These are phyloP conservation scores for Aleiodes alternator DNA, from an alignment of 2,888 invertebrate species.

Conservation along the genomic window DNA sequence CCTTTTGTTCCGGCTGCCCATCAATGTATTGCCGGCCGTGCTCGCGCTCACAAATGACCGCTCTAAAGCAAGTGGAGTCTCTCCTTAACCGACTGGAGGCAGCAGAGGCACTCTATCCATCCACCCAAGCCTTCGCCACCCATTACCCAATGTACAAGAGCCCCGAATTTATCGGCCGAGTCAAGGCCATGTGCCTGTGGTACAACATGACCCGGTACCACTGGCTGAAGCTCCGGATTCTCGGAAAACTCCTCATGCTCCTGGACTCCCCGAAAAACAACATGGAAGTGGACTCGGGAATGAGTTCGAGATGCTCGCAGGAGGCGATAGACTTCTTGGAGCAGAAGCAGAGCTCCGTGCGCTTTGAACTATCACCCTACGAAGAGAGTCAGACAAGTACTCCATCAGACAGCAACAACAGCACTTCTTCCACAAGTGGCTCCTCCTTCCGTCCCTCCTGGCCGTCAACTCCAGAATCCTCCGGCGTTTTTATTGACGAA, in stretches of 20 bases:
- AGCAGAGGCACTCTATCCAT: conserved; percentile 90
- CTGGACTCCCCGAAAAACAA: conserved; percentile 66
- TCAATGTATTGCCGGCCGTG: conserved; percentile 85
- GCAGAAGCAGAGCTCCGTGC: conserved; percentile 59
- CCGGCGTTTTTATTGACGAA: conserved; percentile 61
- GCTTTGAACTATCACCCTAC: conserved; percentile 63
- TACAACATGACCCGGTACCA: conserved; percentile 92
- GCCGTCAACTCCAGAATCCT: conserved; percentile 65
- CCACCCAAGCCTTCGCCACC: conserved; percentile 85
- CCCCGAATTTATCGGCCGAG: conserved; percentile 80
- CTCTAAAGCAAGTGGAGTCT: conserved; percentile 84
- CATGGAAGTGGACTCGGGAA: conserved; percentile 66
- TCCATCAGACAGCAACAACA: conserved; percentile 75
- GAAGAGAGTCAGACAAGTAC: conserved; percentile 62
- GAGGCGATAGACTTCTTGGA: conserved; percentile 63
- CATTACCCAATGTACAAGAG: conserved; percentile 84
- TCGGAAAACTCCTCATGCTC: conserved; percentile 81
- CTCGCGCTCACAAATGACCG: conserved; percentile 83
- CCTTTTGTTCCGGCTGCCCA: conserved; percentile 81
- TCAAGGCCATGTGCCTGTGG: conserved; percentile 93
- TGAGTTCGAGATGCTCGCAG: conserved; percentile 65
- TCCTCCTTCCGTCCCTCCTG: conserved; percentile 62
- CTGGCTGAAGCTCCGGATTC: conserved; percentile 85
- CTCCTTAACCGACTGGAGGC: conserved; percentile 85
- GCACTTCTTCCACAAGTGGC: conserved; percentile 60